Percentiles rank a stretch among this genome's conserved stretches.
Conservation (phyloP, 2,888 invertebrate species). For the Agrypnus murinus region DNA sequence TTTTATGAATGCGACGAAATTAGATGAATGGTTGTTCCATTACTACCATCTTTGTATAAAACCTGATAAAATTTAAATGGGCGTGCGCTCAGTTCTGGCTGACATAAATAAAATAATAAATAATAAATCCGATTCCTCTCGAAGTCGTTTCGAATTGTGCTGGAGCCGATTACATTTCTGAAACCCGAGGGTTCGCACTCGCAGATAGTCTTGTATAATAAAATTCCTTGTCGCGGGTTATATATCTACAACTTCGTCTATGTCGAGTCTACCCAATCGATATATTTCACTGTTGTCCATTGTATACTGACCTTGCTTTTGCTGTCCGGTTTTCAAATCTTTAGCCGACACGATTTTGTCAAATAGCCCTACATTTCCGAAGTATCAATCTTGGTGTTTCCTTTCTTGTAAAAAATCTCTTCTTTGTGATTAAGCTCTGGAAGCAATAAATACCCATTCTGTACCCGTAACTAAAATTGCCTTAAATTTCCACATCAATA, state of each 20-base stretch:
- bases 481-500: conserved; percentile 38
- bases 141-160: conserved; percentile 56
- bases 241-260: conserved; percentile 58
- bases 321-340: conserved; percentile 45
- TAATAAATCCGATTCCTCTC: conserved; percentile 58
- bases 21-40: conserved; percentile 35
- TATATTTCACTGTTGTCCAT: conserved; percentile 52
- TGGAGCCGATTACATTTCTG: conserved; percentile 57
- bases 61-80: conserved; percentile 46
- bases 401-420: conserved; percentile 1
- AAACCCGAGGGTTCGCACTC: conserved; percentile 57
- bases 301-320: conserved; percentile 54
- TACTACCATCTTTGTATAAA: conserved; percentile 40
- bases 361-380: conserved; percentile 39
- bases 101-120: conserved; percentile 55
- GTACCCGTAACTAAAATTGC: conserved; percentile 27
- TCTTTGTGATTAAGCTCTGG: conserved; percentile 15
- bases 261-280: conserved; percentile 55
- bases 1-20: conserved; percentile 34
- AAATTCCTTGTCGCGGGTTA: conserved; percentile 59
- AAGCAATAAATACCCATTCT: conserved; percentile 27
- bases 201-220: conserved; percentile 57
- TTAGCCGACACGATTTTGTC: conserved; percentile 49
- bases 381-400: conserved; percentile 19
- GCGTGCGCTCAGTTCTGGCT: conserved; percentile 35